Evolutionary conservation across 2,888 invertebrate species (phyloP).

Genomic region (Ferdinandea cuprea): DNA sequence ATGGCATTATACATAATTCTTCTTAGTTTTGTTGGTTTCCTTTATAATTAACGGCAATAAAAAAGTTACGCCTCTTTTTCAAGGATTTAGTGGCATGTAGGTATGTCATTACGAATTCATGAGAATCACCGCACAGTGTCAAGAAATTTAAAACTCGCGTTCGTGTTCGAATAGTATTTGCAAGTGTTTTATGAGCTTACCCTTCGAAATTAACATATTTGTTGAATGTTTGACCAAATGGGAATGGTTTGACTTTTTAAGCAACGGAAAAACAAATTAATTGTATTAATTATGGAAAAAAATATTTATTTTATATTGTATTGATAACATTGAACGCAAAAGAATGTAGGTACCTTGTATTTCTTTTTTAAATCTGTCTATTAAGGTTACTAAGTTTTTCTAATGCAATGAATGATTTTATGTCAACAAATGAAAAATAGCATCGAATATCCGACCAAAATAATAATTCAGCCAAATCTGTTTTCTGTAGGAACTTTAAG

Average conservation of each 20-base stretch:
- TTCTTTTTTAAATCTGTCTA: no score
- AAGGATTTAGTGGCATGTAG: constrained; percentile 52
- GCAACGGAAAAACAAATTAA: no score
- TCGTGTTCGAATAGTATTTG: constrained; percentile 19
- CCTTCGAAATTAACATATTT: constrained; percentile 26
- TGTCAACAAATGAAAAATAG: no score
- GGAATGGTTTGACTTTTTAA: background rate
- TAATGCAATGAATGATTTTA: no score
- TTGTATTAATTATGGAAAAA: no score
- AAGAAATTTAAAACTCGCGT: constrained; percentile 2
- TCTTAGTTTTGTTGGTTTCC: constrained; percentile 60
- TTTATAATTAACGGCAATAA: constrained; percentile 69
- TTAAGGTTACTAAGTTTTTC: no score
- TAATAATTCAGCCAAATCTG: no score
- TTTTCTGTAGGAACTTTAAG: no score
- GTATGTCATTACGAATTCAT: constrained; percentile 60
- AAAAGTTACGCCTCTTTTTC: constrained; percentile 61
- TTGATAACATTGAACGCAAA: no score
- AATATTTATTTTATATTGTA: no score
- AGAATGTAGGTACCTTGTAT: no score
- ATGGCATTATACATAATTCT: constrained; percentile 49
- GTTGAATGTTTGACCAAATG: background rate
- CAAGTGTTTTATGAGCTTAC: constrained; percentile 23
- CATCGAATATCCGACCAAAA: no score
- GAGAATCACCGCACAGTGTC: constrained; percentile 43